Base-by-base conservation (phyloP, 2,113 vertebrate genomes). In the Coryphaenoides rupestris region DNA sequence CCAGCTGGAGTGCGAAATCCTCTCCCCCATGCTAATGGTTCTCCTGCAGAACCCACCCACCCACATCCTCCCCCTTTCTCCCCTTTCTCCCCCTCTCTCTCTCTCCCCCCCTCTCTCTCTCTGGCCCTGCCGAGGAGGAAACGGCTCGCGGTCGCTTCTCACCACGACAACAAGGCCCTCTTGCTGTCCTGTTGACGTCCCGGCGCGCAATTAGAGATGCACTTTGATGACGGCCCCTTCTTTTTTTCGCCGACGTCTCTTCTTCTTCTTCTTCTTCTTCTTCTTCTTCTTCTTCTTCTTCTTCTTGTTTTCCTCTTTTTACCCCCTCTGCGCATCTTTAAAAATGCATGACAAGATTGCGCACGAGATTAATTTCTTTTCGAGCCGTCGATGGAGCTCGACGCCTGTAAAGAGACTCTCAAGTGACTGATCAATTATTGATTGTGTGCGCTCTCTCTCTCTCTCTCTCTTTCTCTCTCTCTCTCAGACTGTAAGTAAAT, bases 361-460 rank as follows among this genome's bases (percentile, higher is more conserved):
- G 62, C 78, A 78, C 78, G 64, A 57, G 19, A 67, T 73, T 69
- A 13, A 56, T 66, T 72, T 74, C 40, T 76, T 58, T 76, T 72
- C 70, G 68, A 70, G 68, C 70, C 63, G 60, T 84, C 72, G 73
- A 58, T 17, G 3, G 75, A 78, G 76, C 60, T 53, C 9, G 6
- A 67, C 75, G 9, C 33, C 33, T 40, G 33, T 40, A 40, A 40
- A 10, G 33, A 54, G 46, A 74, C 76, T 65, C 69, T 60, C 46
- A n/a, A n/a, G n/a, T n/a, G 60, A 76, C 58, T 67, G 74, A 86
- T 88, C 73, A 85, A 85, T 84, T 89, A 88, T 87, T 80, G 80
- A 90, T 86, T 65, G 60, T 46, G 15, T 40, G 63, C 23, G n/a
- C n/a, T n/a, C n/a, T n/a, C n/a, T n/a, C n/a, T n/a, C n/a, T n/a